Conservation (phyloP, 2,797 vertebrate species). For the Sebastes minor region DNA sequence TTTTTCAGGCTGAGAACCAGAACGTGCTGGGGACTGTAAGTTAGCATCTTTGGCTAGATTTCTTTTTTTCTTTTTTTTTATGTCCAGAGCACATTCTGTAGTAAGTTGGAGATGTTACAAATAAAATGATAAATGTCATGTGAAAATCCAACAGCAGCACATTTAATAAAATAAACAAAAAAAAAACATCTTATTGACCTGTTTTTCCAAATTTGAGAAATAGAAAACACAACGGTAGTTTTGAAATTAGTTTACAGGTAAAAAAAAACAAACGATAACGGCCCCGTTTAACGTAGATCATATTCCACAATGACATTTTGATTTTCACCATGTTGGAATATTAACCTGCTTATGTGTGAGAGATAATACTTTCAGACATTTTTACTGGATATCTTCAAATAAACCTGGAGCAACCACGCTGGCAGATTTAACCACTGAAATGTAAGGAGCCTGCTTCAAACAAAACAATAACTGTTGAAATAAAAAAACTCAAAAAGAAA, state of each 20-base stretch:
- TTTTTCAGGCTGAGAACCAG: slow-evolving; percentile 57
- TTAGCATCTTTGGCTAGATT: slow-evolving; percentile 75
- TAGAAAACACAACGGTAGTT: slow-evolving; percentile 52
- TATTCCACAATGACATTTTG: slow-evolving; percentile 45
- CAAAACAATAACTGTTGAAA: not conserved
- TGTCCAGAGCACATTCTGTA: slow-evolving; percentile 65
- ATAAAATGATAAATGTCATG: slow-evolving; percentile 50
- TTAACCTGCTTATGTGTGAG: slow-evolving; percentile 29
- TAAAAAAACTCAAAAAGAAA: slow-evolving; percentile 12
- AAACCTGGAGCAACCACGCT: slow-evolving; percentile 23
- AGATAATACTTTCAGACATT: slow-evolving; percentile 55
- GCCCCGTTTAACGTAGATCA: slow-evolving; percentile 47
- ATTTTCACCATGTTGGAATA: slow-evolving; percentile 40
- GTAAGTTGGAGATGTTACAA: slow-evolving; percentile 44
- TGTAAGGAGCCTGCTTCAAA: slow-evolving; percentile 53
- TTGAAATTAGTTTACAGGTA: slow-evolving; percentile 49
- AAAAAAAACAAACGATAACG: slow-evolving; percentile 4
- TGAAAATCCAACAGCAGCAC: slow-evolving; percentile 62
- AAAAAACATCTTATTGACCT: slow-evolving; percentile 14
- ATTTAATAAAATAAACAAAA: slow-evolving; percentile 19
- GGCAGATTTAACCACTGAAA: slow-evolving; percentile 64
- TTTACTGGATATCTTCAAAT: slow-evolving; percentile 40
- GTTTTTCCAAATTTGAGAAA: slow-evolving; percentile 52
- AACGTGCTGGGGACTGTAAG: slow-evolving; percentile 63
- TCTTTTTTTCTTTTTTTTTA: slow-evolving; percentile 19